A percentile compares a stretch with the other conserved stretches of the same genome.
Evolutionary conservation across 2,797 vertebrate genomes (phyloP).

Genomic region (Tokudaia muenninki): DNA sequence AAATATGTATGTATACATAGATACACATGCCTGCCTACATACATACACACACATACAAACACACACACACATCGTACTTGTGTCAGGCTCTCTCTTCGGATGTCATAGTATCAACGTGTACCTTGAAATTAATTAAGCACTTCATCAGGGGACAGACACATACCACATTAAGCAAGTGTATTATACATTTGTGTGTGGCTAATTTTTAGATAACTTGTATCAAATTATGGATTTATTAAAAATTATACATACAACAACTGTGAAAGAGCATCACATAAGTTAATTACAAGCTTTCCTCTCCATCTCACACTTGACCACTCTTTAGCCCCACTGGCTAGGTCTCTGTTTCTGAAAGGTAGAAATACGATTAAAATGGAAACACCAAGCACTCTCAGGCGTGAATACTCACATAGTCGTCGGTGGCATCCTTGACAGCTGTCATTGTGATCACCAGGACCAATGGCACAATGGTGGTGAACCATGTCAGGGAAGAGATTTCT

Average conservation of each 20-base stretch:
- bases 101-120: neutral
- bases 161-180: neutral
- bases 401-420: conserved; percentile 92
- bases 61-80: neutral
- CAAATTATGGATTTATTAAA: conserved; percentile 14
- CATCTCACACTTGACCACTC: neutral
- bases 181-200: neutral
- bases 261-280: neutral
- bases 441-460: conserved; percentile 93
- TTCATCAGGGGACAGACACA: neutral
- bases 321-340: neutral
- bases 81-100: neutral
- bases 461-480: conserved; percentile 95
- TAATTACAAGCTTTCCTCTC: neutral
- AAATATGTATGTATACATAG: neutral
- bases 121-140: neutral
- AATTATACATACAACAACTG: neutral
- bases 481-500: conserved; percentile 93
- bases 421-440: conserved; percentile 94
- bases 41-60: neutral
- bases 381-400: neutral
- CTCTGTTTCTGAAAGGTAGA: neutral
- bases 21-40: neutral
- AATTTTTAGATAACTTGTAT: conserved; percentile 20
- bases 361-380: neutral